phyloP scores from a whole-genome alignment of 2,113 vertebrate species.

The Cyanoramphus novaezelandiae region DNA sequence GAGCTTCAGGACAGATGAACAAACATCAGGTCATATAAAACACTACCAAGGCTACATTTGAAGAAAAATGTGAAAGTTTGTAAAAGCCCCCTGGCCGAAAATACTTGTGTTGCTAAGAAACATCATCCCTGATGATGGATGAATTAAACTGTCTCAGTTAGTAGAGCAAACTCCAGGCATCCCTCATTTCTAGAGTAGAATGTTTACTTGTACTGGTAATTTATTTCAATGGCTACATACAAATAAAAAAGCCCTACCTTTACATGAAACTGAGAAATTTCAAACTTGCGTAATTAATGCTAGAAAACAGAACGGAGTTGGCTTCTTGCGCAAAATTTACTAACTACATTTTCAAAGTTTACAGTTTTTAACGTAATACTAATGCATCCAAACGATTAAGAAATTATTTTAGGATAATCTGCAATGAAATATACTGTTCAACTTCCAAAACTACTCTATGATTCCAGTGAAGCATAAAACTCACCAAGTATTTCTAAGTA shows the following conservation, averaged over 20 bases:
- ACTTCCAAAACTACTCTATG: not conserved
- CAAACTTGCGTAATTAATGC: conserved; percentile 21
- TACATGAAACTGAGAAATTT: conserved; percentile 24
- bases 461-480: not conserved
- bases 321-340: not conserved
- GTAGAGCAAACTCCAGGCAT: conserved; percentile 60
- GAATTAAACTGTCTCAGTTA: conserved; percentile 70
- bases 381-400: not conserved
- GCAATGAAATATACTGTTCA: not conserved
- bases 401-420: not conserved
- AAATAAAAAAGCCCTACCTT: conserved; percentile 51
- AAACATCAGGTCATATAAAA: conserved; percentile 67
- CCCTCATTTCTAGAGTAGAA: conserved; percentile 62
- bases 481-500: not conserved
- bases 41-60: conserved; percentile 56
- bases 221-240: conserved; percentile 60
- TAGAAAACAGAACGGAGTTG: not conserved
- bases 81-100: conserved; percentile 53
- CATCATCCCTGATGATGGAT: conserved; percentile 64
- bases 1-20: conserved; percentile 72
- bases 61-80: conserved; percentile 68
- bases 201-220: conserved; percentile 58
- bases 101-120: conserved; percentile 74
- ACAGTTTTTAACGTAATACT: not conserved
- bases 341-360: not conserved